phyloP scores from a whole-genome alignment of 2,888 invertebrate genomes.

The Stenichneumon culpator region DNA sequence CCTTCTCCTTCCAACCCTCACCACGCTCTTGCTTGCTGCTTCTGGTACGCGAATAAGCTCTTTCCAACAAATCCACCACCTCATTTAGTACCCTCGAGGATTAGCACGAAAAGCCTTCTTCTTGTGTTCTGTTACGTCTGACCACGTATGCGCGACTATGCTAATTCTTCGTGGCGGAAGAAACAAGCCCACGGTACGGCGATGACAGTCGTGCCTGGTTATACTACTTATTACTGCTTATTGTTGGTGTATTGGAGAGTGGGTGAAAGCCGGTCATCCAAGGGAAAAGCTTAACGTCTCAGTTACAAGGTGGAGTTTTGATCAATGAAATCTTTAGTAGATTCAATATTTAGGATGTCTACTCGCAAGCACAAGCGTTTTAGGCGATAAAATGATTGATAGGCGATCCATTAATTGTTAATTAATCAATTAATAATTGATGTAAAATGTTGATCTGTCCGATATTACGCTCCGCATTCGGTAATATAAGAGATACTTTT shows the following conservation, averaged over 20 bases:
- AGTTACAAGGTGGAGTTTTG: no score
- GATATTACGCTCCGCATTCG: no score
- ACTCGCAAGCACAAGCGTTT: no score
- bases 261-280: no score
- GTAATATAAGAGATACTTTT: no score
- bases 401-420: no score
- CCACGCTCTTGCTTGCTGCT: slow-evolving; percentile 51
- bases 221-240: not conserved
- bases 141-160: slow-evolving; percentile 81
- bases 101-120: slow-evolving; percentile 82
- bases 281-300: no score
- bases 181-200: slow-evolving; percentile 37
- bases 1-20: slow-evolving; percentile 58
- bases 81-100: slow-evolving; percentile 83
- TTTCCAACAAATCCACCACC: slow-evolving; percentile 85
- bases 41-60: slow-evolving; percentile 80
- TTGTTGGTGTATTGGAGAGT: not conserved
- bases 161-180: slow-evolving; percentile 77
- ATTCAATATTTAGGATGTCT: no score
- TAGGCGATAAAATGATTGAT: no score
- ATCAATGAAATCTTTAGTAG: no score
- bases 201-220: slow-evolving; percentile 14
- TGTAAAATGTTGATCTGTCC: no score
- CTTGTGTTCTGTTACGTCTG: slow-evolving; percentile 81
- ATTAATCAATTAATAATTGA: no score